These are phyloP conservation scores for Nothoprocta perdicaria DNA, from an alignment of 2,113 vertebrate species.

Conservation along the genomic window DNA sequence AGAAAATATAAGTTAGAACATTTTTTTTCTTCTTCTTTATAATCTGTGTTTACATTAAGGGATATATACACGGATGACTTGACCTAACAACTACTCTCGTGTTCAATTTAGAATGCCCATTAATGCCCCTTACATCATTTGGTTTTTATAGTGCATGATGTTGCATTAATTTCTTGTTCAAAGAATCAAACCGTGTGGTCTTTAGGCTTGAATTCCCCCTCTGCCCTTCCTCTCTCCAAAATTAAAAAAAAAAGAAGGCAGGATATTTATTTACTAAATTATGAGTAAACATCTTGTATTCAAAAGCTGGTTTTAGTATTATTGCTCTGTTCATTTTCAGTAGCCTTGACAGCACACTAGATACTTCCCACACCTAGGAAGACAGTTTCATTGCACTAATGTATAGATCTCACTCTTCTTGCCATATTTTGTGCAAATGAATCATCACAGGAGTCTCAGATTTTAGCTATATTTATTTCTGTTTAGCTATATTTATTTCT, in stretches of 20 bases:
- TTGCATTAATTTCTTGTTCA: background rate
- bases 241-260: background rate
- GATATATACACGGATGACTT: background rate
- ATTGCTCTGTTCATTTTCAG: constrained; percentile 6
- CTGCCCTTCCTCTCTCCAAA: too few relatives aligned
- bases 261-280: constrained; percentile 2
- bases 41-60: background rate
- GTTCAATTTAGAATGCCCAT: background rate
- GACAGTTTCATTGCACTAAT: background rate
- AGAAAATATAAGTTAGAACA: background rate
- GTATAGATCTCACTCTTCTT: background rate
- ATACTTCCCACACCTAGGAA: background rate
- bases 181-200: background rate
- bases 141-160: background rate
- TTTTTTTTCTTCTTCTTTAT: too few relatives aligned
- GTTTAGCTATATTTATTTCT: constrained; percentile 22
- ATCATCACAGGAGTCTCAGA: constrained; percentile 2
- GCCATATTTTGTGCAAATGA: background rate
- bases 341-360: background rate
- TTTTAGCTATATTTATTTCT: constrained; percentile 26
- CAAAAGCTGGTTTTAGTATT: background rate
- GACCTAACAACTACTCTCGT: background rate
- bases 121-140: background rate
- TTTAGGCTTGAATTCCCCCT: background rate
- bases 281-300: background rate